A percentile compares a stretch with the other conserved stretches of the same genome.
Conservation (phyloP, 1,140 invertebrate species). For the Temnothorax curvispinosus region DNA sequence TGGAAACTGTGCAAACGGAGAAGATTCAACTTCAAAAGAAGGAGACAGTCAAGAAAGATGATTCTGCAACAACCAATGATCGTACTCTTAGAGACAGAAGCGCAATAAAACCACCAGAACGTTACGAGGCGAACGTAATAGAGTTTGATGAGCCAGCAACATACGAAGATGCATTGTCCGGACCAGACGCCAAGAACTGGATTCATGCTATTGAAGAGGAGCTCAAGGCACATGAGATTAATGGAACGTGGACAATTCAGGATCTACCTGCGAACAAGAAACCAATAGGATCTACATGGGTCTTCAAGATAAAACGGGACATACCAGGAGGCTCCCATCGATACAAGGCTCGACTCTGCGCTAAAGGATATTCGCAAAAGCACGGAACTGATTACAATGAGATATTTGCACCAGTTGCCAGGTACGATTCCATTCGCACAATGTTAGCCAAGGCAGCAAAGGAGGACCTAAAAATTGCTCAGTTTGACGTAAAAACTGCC, state of each 20-base stretch:
- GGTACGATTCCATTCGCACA: not conserved
- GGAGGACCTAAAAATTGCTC: not conserved
- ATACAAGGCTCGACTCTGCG: not conserved
- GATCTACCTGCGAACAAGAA: not conserved
- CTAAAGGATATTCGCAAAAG: not conserved
- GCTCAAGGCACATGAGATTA: not conserved
- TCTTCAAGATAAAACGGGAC: not conserved
- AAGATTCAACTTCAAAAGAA: no score
- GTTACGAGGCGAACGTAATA: not conserved
- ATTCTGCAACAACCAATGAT: no score
- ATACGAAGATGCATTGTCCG: not conserved
- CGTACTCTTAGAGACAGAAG: not conserved
- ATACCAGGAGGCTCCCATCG: no score
- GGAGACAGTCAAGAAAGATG: no score
- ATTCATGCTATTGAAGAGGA: not conserved
- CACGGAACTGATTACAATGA: not conserved
- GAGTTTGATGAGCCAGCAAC: not conserved
- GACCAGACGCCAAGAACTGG: slow-evolving; percentile 1
- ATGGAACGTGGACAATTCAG: not conserved
- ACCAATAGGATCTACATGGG: not conserved
- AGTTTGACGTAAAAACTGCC: not conserved
- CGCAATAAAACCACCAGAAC: not conserved
- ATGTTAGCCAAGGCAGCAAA: not conserved
- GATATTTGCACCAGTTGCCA: not conserved
- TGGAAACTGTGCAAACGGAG: no score